phyloP scores from a whole-genome alignment of 2,113 vertebrate species.

The Pholis gunnellus region DNA sequence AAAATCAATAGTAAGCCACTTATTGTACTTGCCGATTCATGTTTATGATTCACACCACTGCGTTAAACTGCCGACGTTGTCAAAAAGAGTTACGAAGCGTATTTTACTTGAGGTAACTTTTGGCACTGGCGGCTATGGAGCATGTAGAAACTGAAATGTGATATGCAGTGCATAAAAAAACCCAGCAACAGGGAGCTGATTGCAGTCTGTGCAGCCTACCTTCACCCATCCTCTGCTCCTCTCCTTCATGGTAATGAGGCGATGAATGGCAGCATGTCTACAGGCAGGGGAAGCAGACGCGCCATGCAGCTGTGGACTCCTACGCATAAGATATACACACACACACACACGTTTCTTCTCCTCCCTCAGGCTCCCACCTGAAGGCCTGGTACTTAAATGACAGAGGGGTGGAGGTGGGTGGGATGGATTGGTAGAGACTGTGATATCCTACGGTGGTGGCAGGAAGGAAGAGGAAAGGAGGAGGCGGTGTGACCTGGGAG shows the following conservation, averaged over 20 bases:
- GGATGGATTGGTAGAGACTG: conserved; percentile 34
- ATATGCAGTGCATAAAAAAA: conserved; percentile 30
- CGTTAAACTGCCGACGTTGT: not conserved
- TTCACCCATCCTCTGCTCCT: conserved; percentile 64
- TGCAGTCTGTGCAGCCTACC: conserved; percentile 70
- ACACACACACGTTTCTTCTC: conserved; percentile 39
- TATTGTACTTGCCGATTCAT: conserved; percentile 4
- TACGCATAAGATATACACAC: conserved; percentile 50
- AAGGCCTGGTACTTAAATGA: conserved; percentile 55
- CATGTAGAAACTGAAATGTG: conserved; percentile 46
- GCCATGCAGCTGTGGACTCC: conserved; percentile 75
- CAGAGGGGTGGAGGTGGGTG: conserved; percentile 42
- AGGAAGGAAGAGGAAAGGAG: conserved; percentile 24
- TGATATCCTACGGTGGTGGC: conserved; percentile 21
- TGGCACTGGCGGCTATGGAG: conserved; percentile 30
- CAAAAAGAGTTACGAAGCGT: conserved; percentile 3
- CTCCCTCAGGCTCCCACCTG: conserved; percentile 62
- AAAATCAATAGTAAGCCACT: conserved; percentile 17
- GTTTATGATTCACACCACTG: conserved; percentile 10
- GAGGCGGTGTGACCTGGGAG: conserved; percentile 29
- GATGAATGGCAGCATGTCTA: conserved; percentile 78
- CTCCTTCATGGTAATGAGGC: conserved; percentile 78
- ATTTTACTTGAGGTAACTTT: conserved; percentile 44
- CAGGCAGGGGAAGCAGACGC: conserved; percentile 74
- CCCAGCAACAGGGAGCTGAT: conserved; percentile 69